Conservation (phyloP, 2,797 vertebrate genomes). For the Coendou prehensilis region DNA sequence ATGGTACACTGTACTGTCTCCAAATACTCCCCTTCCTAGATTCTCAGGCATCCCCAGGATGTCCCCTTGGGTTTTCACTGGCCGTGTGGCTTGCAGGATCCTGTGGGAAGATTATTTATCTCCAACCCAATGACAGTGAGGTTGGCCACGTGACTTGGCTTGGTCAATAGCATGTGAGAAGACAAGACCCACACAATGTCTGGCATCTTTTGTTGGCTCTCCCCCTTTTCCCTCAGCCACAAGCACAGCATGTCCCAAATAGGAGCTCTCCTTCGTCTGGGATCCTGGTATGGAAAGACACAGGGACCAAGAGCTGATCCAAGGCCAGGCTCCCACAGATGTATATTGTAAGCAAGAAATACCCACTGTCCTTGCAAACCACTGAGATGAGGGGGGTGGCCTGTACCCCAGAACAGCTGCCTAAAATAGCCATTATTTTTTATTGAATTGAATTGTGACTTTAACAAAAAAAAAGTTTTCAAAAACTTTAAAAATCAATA, state of each 20-base stretch:
- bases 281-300: neutral
- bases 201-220: neutral
- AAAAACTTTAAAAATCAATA: slow-evolving; percentile 18
- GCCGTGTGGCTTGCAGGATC: neutral
- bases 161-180: neutral
- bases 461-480: neutral
- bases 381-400: neutral
- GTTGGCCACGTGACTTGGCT: neutral
- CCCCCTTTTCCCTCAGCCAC: neutral
- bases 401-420: neutral
- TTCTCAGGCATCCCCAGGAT: neutral
- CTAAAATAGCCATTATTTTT: neutral
- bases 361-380: neutral
- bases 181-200: neutral
- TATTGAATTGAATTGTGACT: neutral
- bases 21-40: neutral
- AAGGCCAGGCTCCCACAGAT: neutral
- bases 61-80: neutral
- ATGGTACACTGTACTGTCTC: neutral
- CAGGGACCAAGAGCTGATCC: neutral
- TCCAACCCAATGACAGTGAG: neutral
- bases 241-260: neutral
- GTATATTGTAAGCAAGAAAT: neutral
- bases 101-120: neutral
- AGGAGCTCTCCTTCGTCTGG: neutral